A percentile compares a stretch with the other conserved stretches of the same genome.
Conservation (phyloP, 2,888 invertebrate genomes). For the Macaria liturata region DNA sequence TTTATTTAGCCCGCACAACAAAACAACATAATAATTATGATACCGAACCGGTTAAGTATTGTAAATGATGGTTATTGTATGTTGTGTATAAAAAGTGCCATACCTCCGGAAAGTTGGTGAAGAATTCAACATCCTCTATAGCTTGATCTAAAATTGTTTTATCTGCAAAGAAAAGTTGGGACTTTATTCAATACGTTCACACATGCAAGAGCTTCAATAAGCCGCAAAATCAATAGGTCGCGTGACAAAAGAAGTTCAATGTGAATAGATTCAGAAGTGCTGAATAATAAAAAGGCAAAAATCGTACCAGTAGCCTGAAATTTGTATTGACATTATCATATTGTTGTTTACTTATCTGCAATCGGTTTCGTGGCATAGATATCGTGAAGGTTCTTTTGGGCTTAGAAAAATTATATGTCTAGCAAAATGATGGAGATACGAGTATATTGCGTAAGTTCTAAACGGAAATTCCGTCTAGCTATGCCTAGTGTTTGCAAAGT, state of each 20-base stretch:
- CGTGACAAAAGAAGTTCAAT: conserved; percentile 52
- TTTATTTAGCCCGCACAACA: too few relatives aligned
- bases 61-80: too few relatives aligned
- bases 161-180: conserved; percentile 78
- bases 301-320: conserved; percentile 25
- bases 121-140: conserved; percentile 85
- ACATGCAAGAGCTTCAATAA: conserved; percentile 30
- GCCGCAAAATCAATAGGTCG: conserved; percentile 47
- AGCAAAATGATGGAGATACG: too few relatives aligned
- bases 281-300: conserved; percentile 53
- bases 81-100: conserved; percentile 33
- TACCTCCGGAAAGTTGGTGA: conserved; percentile 81
- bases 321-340: conserved; percentile 27
- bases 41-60: too few relatives aligned
- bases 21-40: too few relatives aligned
- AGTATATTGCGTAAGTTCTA: too few relatives aligned
- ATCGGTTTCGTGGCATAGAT: conserved; percentile 15
- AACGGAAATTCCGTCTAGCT: too few relatives aligned
- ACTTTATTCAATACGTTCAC: conserved; percentile 19
- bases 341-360: conserved; percentile 25
- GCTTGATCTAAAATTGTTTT: conserved; percentile 86
- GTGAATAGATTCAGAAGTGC: conserved; percentile 48
- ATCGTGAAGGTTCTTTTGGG: conserved; percentile 13
- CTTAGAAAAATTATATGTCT: not conserved
- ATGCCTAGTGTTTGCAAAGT: conserved; percentile 2